Conservation (phyloP, 2,888 invertebrate species). For the Xylota sylvarum region DNA sequence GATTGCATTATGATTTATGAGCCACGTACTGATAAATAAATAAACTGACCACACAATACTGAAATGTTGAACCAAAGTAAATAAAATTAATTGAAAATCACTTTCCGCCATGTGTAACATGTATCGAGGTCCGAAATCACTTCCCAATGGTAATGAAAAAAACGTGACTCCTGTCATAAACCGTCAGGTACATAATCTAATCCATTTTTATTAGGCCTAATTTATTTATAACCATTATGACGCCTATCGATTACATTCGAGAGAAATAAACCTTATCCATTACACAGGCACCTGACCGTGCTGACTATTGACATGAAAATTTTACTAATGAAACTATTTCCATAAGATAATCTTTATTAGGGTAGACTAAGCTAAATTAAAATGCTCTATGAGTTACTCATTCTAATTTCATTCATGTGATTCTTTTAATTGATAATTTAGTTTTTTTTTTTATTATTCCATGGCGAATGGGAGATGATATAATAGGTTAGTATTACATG, state of each 20-base stretch:
- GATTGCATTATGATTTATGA: constrained; percentile 15
- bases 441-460: neutral
- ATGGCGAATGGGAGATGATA: neutral
- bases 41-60: constrained; percentile 8
- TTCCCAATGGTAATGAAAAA: constrained; percentile 19
- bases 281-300: too few relatives aligned
- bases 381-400: neutral
- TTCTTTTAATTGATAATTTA: constrained; percentile 5
- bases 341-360: neutral
- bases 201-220: constrained; percentile 37
- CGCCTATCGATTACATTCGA: constrained; percentile 31
- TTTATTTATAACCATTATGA: constrained; percentile 47
- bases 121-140: constrained; percentile 43
- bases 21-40: constrained; percentile 12
- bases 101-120: constrained; percentile 34
- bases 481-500: neutral
- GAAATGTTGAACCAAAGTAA: neutral
- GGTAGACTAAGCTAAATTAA: neutral
- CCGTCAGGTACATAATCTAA: constrained; percentile 31
- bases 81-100: constrained; percentile 22
- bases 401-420: neutral
- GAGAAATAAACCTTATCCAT: constrained; percentile 21
- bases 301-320: neutral
- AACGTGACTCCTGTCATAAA: constrained; percentile 22
- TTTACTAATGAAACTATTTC: neutral